Evolutionary conservation across 2,797 vertebrate genomes (phyloP), one percentile per base, ranked within the genome.

Genomic region (Xiphophorus birchmanni): DNA sequence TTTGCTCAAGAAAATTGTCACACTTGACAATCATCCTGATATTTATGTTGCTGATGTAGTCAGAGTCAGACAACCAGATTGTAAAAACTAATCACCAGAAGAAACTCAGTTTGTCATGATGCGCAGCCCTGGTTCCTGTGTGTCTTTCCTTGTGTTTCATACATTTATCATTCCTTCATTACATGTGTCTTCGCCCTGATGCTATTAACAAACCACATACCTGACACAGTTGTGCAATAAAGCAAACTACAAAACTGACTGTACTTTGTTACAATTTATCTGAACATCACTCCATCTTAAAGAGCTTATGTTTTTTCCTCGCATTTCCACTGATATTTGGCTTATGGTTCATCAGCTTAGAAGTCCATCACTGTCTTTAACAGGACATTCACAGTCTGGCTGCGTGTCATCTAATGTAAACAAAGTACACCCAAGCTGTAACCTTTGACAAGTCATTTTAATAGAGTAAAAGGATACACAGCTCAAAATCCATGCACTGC

Each of bases 301-400:
- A 72, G 42, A 72, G 42, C 11, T 72, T 72, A 72, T 26, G 42
- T 45, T 44, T 69, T 26, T 69, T 0, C 18, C 21, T 10, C 8
- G 0, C 4, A 45, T 72, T n/a, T 29, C 69, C 6, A 45, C 42
- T 45, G 26, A 44, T 44, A 7, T 45, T 6, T 45, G 13, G 15
- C 69, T 45, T 72, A 72, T 72, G 40, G 69, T 72, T n/a, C 23
- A 40, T 45, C 42, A 72, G 69, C 42, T 72, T 72, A n/a, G 42
- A 45, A 8, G 42, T 45, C 11, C 69, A 45, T n/a, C 42, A 45
- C 5, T 45, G 12, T 45, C 67, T 69, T 44, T 44, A 42, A 26
- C 23, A n/a, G 37, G 23, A 44, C 40, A 71, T 71, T 71, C 26
- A n/a, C 40, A 45, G 42, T 72, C 26, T 45, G 69, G 40, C 42